Percentiles rank a stretch among this genome's conserved stretches.
Conservation (phyloP, 2,797 vertebrate genomes). For the Discoglossus pictus region DNA sequence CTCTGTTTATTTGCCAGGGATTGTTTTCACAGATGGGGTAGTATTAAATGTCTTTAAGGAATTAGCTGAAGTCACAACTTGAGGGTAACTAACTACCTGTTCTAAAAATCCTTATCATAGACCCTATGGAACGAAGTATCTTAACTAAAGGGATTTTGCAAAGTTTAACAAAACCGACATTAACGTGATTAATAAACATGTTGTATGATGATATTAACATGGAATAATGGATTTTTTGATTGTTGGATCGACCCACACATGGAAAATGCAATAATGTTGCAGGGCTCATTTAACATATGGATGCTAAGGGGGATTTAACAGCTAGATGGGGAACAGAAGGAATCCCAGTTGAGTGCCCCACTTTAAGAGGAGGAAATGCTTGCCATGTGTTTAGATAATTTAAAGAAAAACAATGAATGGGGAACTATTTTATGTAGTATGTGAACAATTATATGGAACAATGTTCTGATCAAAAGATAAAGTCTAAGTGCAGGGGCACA, state of each 20-base stretch:
- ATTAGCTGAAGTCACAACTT: slow-evolving; percentile 56
- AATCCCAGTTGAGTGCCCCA: slow-evolving; percentile 13
- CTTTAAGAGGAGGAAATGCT: slow-evolving; percentile 39
- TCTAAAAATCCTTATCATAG: no score
- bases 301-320: slow-evolving; percentile 1
- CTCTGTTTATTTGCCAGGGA: slow-evolving; percentile 49
- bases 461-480: slow-evolving; percentile 52
- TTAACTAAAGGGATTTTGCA: neutral
- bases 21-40: slow-evolving; percentile 57
- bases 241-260: slow-evolving; percentile 1
- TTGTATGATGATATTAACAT: no score
- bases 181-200: no score
- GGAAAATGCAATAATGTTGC: neutral
- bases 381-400: slow-evolving; percentile 46
- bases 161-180: no score
- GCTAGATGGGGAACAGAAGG: slow-evolving; percentile 22
- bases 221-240: no score
- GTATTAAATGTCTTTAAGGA: slow-evolving; percentile 28
- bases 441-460: slow-evolving; percentile 43
- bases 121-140: no score
- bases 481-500: slow-evolving; percentile 9
- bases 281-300: slow-evolving; percentile 23
- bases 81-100: no score
- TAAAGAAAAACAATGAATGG: slow-evolving; percentile 41
- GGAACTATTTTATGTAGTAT: slow-evolving; percentile 47